Percentiles rank a stretch among this genome's conserved stretches.
phyloP scores from a whole-genome alignment of 2,888 invertebrate species.

The Trichopoda pennipes region DNA sequence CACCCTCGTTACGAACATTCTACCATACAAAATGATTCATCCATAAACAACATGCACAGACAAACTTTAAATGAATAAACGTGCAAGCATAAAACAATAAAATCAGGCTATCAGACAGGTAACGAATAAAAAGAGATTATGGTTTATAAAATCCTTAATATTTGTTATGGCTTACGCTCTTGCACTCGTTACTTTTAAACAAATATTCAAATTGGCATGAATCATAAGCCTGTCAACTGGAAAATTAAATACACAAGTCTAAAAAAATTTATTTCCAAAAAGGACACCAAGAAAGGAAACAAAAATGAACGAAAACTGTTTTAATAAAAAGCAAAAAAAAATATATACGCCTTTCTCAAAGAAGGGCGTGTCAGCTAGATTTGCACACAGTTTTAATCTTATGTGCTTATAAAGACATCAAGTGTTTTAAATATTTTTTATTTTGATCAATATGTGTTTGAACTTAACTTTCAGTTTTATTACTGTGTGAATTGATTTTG shows the following conservation, averaged over 20 bases:
- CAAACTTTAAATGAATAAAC: constrained; percentile 15
- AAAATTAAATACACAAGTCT: neutral
- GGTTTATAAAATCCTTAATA: constrained; percentile 31
- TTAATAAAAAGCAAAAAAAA: neutral
- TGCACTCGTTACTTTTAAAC: constrained; percentile 13
- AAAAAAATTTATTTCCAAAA: neutral
- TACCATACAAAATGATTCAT: constrained; percentile 44
- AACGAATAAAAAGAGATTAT: constrained; percentile 27
- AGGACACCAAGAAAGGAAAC: neutral
- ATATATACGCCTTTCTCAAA: too few relatives aligned
- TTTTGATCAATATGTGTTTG: too few relatives aligned
- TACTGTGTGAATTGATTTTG: too few relatives aligned
- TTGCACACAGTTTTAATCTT: too few relatives aligned
- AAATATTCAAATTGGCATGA: constrained; percentile 33
- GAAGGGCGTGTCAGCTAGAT: too few relatives aligned
- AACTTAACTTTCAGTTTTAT: too few relatives aligned
- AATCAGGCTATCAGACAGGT: constrained; percentile 50
- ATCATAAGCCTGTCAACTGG: constrained; percentile 10
- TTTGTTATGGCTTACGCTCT: constrained; percentile 29
- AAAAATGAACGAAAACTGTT: too few relatives aligned
- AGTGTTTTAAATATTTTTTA: too few relatives aligned
- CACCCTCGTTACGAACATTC: constrained; percentile 14
- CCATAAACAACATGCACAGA: neutral
- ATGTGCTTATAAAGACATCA: too few relatives aligned
- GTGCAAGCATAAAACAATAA: constrained; percentile 11